Percentiles rank a stretch among this genome's conserved stretches.
Evolutionary conservation across 37 sponge, comb jelly and placozoan genomes (phyloP).

Genomic region (Ianthella basta): DNA sequence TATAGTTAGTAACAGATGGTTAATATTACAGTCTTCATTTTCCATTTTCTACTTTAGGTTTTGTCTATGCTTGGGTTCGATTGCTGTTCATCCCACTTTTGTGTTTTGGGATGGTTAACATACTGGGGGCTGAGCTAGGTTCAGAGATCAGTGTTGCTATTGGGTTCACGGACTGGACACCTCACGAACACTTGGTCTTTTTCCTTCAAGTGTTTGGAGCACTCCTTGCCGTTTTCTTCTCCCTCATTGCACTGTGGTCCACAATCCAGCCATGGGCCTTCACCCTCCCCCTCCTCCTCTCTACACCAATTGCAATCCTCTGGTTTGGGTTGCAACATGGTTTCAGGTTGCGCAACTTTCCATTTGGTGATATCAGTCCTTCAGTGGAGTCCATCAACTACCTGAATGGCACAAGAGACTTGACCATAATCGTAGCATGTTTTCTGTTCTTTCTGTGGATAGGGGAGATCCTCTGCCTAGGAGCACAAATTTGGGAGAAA

Average conservation of each 20-base stretch:
- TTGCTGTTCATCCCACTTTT: conserved; percentile 59
- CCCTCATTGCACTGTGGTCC: conserved; percentile 20
- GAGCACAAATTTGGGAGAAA: conserved; percentile 37
- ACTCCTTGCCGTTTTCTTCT: neutral
- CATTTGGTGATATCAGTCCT: neutral
- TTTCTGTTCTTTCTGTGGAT: conserved; percentile 36
- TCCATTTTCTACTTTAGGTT: conserved; percentile 41
- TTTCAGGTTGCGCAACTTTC: neutral
- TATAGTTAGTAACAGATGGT: too few species aligned
- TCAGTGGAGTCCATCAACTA: neutral
- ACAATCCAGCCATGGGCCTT: conserved; percentile 23
- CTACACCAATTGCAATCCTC: neutral
- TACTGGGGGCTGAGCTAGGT: neutral
- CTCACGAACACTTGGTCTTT: conserved; percentile 3
- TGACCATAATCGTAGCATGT: too few species aligned
- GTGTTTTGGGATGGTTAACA: conserved; percentile 17
- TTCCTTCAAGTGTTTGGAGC: neutral
- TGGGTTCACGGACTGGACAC: neutral
- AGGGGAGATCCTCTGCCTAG: conserved; percentile 50
- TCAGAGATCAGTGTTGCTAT: neutral
- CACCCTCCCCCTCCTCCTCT: conserved; percentile 4
- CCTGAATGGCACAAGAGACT: too few species aligned
- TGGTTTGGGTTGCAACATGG: neutral
- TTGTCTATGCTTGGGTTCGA: conserved; percentile 49
- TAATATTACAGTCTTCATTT: too few species aligned